A percentile compares a stretch with the other conserved stretches of the same genome.
These are phyloP conservation scores for Polyommatus iphigenia DNA, from an alignment of 2,888 invertebrate genomes.

Conservation along the genomic window DNA sequence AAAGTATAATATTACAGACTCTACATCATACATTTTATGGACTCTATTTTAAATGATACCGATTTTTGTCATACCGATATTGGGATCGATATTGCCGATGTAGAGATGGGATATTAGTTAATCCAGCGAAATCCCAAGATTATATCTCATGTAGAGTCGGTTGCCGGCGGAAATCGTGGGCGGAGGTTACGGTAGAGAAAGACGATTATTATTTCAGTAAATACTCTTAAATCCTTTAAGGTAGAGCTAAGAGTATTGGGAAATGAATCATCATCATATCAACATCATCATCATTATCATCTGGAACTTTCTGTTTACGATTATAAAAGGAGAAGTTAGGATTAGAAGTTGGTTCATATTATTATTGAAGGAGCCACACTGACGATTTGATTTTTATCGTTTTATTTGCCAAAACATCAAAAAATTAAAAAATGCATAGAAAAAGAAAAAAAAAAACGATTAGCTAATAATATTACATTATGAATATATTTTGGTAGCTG, in stretches of 20 bases:
- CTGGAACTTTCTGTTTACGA: too few relatives aligned
- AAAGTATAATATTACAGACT: background rate
- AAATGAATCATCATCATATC: constrained; percentile 1
- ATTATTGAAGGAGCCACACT: too few relatives aligned
- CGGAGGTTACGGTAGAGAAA: constrained; percentile 13
- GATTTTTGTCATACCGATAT: background rate
- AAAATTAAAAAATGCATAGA: too few relatives aligned
- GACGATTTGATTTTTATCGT: background rate
- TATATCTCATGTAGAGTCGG: constrained; percentile 1
- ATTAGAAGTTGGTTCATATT: too few relatives aligned
- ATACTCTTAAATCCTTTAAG: constrained; percentile 10
- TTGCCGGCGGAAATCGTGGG: constrained; percentile 22
- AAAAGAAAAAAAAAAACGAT: too few relatives aligned
- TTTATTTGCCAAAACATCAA: too few relatives aligned
- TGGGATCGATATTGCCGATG: background rate
- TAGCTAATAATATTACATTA: too few relatives aligned
- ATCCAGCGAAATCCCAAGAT: constrained; percentile 18
- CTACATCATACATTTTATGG: constrained; percentile 1
- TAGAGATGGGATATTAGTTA: background rate
- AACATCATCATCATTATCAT: background rate
- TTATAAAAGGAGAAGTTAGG: too few relatives aligned
- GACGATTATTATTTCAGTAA: constrained; percentile 21
- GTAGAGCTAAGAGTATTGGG: constrained; percentile 17
- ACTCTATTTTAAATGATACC: background rate
- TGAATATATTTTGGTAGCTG: too few relatives aligned